Conservation (phyloP, 2,113 vertebrate genomes). For the Euleptes europaea region DNA sequence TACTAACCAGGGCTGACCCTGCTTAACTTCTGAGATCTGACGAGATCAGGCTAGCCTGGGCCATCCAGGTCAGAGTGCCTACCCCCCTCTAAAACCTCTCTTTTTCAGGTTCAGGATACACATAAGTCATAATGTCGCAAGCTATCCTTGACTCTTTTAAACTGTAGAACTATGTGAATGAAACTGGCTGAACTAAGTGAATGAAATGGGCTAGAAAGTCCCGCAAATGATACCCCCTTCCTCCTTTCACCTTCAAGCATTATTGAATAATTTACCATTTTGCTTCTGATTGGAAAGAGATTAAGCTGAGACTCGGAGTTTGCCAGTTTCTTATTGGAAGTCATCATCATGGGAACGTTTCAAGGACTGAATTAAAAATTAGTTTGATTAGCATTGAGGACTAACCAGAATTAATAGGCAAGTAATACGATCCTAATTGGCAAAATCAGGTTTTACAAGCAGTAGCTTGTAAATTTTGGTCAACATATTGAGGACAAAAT, state of each 20-base stretch:
- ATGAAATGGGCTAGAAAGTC: background rate
- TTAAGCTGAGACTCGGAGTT: constrained; percentile 1
- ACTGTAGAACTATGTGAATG: too few relatives aligned
- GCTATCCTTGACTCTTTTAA: too few relatives aligned
- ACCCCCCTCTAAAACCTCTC: too few relatives aligned
- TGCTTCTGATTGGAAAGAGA: constrained; percentile 22
- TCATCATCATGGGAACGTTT: constrained; percentile 34
- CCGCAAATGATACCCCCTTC: constrained; percentile 5
- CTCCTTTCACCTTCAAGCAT: background rate
- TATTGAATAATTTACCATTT: constrained; percentile 26
- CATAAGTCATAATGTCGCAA: too few relatives aligned
- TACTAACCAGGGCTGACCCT: too few relatives aligned
- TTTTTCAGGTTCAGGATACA: too few relatives aligned
- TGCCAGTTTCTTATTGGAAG: constrained; percentile 46
- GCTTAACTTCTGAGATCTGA: too few relatives aligned
- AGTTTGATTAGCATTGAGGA: constrained; percentile 52
- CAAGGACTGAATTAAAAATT: constrained; percentile 18
- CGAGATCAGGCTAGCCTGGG: too few relatives aligned
- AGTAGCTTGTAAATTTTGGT: constrained; percentile 49
- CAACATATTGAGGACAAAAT: constrained; percentile 36
- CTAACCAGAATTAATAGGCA: constrained; percentile 61
- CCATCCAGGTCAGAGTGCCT: too few relatives aligned
- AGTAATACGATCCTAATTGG: constrained; percentile 43
- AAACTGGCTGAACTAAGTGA: background rate
- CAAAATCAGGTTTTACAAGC: constrained; percentile 44